phyloP scores from a whole-genome alignment of 2,888 invertebrate species.

The Aplocera efformata region DNA sequence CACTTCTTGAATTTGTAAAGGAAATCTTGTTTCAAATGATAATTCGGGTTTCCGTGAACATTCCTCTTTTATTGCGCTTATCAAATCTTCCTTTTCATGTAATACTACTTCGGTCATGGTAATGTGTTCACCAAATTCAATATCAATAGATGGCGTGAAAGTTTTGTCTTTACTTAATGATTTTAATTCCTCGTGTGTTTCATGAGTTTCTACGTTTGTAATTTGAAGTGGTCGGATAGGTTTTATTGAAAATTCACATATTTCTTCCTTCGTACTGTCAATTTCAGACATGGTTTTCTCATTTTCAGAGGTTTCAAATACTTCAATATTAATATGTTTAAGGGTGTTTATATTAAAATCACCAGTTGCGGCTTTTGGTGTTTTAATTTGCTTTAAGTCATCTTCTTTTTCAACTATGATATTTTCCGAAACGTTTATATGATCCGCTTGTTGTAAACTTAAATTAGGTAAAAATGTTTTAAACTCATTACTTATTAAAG shows the following conservation, averaged over 20 bases:
- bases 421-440: slow-evolving; percentile 49
- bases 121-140: slow-evolving; percentile 63
- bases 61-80: slow-evolving; percentile 28
- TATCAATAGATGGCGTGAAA: slow-evolving; percentile 32
- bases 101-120: slow-evolving; percentile 73
- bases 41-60: slow-evolving; percentile 32
- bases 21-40: slow-evolving; percentile 42
- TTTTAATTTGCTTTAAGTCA: slow-evolving; percentile 28
- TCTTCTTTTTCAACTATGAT: slow-evolving; percentile 50
- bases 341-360: slow-evolving; percentile 39
- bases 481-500: slow-evolving; percentile 32
- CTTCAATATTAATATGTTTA: slow-evolving; percentile 48
- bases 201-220: slow-evolving; percentile 71
- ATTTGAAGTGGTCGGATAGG: slow-evolving; percentile 47
- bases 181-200: slow-evolving; percentile 46
- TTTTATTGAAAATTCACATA: slow-evolving; percentile 39
- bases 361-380: slow-evolving; percentile 36
- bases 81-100: slow-evolving; percentile 64
- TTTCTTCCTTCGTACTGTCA: slow-evolving; percentile 31
- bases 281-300: slow-evolving; percentile 36
- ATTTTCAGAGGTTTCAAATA: slow-evolving; percentile 42
- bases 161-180: slow-evolving; percentile 28
- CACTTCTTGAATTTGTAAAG: slow-evolving; percentile 49
- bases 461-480: slow-evolving; percentile 57
- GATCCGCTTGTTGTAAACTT: slow-evolving; percentile 60